Evolutionary conservation across 2,888 invertebrate species (phyloP).

Genomic region (Trilocha varians): DNA sequence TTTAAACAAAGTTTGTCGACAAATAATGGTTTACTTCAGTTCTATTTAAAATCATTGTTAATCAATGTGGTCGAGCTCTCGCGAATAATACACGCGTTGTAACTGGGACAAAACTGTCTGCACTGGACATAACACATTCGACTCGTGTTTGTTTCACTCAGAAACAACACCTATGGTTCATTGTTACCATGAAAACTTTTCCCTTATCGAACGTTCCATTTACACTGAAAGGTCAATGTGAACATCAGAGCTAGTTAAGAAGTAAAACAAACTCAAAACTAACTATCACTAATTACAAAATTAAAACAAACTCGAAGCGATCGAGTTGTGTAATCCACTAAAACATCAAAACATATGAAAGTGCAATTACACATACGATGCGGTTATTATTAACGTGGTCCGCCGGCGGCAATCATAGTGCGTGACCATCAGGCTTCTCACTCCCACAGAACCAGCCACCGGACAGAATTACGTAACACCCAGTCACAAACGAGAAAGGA

Average conservation of each 20-base stretch:
- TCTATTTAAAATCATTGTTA: too few species aligned
- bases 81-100: slow-evolving; percentile 8
- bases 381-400: slow-evolving; percentile 37
- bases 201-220: too few species aligned
- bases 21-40: too few species aligned
- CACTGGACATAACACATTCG: neutral
- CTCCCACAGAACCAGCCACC: slow-evolving; percentile 11
- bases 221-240: too few species aligned
- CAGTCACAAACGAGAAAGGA: slow-evolving; percentile 44
- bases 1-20: too few species aligned
- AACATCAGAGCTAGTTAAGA: too few species aligned
- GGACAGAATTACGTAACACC: slow-evolving; percentile 37
- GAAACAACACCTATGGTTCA: neutral
- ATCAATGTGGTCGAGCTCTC: slow-evolving; percentile 4
- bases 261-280: too few species aligned
- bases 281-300: neutral
- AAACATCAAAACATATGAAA: slow-evolving; percentile 39
- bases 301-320: neutral
- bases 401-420: slow-evolving; percentile 11
- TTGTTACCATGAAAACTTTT: neutral
- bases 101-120: neutral
- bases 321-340: slow-evolving; percentile 28
- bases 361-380: slow-evolving; percentile 47
- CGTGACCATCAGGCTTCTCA: slow-evolving; percentile 6
- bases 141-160: neutral